Base-by-base conservation (phyloP, 2,888 invertebrate genomes). In the Palloptera scutellata region DNA sequence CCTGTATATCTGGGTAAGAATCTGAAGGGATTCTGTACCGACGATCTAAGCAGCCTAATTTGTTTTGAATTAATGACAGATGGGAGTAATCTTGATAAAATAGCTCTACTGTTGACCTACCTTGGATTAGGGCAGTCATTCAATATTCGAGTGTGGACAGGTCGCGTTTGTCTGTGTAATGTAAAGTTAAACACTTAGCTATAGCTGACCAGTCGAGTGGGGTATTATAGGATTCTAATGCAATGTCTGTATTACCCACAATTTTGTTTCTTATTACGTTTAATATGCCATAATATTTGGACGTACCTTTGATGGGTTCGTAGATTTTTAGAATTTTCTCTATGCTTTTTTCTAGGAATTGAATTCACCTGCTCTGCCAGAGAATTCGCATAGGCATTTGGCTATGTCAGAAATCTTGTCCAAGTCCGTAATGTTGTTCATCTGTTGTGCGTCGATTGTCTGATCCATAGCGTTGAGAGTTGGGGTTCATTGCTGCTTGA, bases 1-100 rank as follows among this genome's bases (percentile, higher is more conserved):
- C 53, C 73, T 43, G 51, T 75, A 73, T 10, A 68, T 68, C 30
- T 63, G 51, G 0, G 71, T 73, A 10, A 74, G 51, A 6, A 70
- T 48, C 0, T 57, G 15, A 3, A 72, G 42, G 43, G 72, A 17
- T 51, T 75, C 74, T 11, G 12, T 17, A n/a, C 71, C 55, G 10
- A 69, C 58, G 1, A n/a, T 76, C 74, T 65, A 73, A 66, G 19
- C 66, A 64, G n/a, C 52, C 51, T n/a, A 74, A 53, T 69, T 74
- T 74, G 64, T 73, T 76, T 43, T 73, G 41, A 15, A 74, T 75
- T 9, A 74, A 57, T 1, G 75, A 74, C 11, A 72, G 61, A 19
- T 74, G 72, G 4, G 67, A 30, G 48, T 74, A 73, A 12, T n/a
- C 40, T 43, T 74, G 71, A 42, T 74, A 74, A 43, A 72, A 75